These are phyloP conservation scores for Sclerurus mexicanus DNA, from an alignment of 2,113 vertebrate genomes.

Conservation along the genomic window DNA sequence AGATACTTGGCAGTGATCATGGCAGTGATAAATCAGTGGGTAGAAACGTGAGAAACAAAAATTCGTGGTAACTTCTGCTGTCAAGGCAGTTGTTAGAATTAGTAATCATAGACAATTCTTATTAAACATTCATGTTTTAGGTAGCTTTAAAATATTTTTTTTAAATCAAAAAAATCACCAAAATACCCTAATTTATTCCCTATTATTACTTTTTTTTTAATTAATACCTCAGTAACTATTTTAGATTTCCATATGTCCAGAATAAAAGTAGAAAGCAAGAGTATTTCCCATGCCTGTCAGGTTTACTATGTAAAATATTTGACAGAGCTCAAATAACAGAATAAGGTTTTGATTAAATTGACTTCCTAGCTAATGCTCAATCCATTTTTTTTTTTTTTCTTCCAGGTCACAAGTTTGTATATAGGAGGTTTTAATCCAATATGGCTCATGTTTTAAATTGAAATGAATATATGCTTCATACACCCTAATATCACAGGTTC, in stretches of 20 bases:
- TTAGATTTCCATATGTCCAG: neutral
- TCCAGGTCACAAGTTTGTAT: neutral
- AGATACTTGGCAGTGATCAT: neutral
- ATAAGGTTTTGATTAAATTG: neutral
- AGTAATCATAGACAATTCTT: neutral
- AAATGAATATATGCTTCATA: neutral
- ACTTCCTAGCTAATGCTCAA: neutral
- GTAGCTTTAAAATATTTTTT: neutral
- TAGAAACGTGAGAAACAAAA: neutral
- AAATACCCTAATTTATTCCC: fast-evolving
- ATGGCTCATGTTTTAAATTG: neutral
- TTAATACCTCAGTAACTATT: neutral
- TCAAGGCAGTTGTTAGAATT: neutral
- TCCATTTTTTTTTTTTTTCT: neutral
- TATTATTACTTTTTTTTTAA: neutral
- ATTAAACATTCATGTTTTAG: neutral
- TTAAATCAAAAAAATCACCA: neutral
- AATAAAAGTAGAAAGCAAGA: neutral
- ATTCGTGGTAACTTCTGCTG: neutral
- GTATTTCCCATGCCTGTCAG: neutral
- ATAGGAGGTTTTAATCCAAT: neutral
- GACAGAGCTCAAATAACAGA: neutral
- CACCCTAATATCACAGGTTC: neutral
- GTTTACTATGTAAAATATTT: neutral
- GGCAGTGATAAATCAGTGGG: neutral